Evolutionary conservation across 2,888 invertebrate species (phyloP), one percentile per base, ranked within the genome.

Genomic region (Drosophila algonquin): DNA sequence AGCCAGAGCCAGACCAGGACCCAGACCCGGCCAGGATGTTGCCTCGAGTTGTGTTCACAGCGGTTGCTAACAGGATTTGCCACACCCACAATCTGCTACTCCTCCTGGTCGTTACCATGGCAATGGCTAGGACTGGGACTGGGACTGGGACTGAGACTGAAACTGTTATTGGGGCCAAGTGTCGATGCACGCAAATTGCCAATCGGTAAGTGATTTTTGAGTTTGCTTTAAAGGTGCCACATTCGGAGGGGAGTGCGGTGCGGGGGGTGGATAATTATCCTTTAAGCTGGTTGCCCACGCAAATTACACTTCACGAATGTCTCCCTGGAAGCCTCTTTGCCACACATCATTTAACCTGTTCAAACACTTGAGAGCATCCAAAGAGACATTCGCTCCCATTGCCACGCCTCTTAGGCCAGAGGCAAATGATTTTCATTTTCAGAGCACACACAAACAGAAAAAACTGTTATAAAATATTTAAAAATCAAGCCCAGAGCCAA

Each of bases 381-480:
- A 16, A 54, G 30, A 35, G 30, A 21, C 21, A 21, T 0, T 21
- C 21, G 21, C 21, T 21, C 21, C 21, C 21, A 21, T 21, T 21
- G 21, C 21, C 21, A 21, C 21, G 21, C 21, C 21, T 3, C 21
- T 21, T 3, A 21, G 21, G 3, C 24, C 24, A 24, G 6, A 30
- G 4, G 52, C 61, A 59, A 73, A 63, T 71, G 80, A 80, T 81
- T 81, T 81, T 80, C 79, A 80, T 81, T 84, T 80, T 79, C 79
- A 79, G 67, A 55, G 30, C 27, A 46, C 75, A 21, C 21, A 21
- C 21, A 21, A 1, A 21, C 21, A 21, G 3, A 70, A 67, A 73
- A 77, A 79, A 76, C 75, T 76, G 78, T 81, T 85, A 76, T 84
- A 78, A 85, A 84, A 85, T 85, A 85, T 85, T 84, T 85, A 85